phyloP scores from a whole-genome alignment of 1,140 invertebrate genomes.

The Ectropis grisescens region DNA sequence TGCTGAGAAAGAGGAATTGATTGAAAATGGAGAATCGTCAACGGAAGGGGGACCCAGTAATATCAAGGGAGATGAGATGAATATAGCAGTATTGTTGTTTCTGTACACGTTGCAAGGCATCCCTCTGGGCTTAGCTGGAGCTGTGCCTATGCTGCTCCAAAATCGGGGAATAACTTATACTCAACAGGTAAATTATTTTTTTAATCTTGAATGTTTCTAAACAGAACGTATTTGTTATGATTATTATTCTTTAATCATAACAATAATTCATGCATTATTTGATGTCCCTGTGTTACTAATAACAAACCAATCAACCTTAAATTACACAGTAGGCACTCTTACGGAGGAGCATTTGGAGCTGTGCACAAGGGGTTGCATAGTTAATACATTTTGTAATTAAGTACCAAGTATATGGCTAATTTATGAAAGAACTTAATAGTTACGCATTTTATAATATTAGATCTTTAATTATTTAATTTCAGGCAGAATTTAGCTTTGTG shows the following conservation, averaged over 20 bases:
- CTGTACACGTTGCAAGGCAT: constrained; percentile 97
- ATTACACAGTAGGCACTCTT: no score
- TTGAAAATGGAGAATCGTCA: constrained; percentile 51
- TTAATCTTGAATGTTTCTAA: background rate
- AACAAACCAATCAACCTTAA: no score
- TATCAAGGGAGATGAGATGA: constrained; percentile 79
- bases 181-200: constrained; percentile 68
- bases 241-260: no score
- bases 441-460: no score
- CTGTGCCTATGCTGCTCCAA: constrained; percentile 95
- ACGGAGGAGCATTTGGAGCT: no score
- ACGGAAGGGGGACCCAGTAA: constrained; percentile 57
- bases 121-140: constrained; percentile 92
- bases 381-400: no score
- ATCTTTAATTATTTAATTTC: constrained; percentile 43
- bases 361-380: no score
- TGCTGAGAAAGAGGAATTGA: constrained; percentile 42
- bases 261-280: background rate
- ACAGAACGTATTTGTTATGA: constrained; percentile 1
- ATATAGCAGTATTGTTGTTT: constrained; percentile 90
- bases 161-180: constrained; percentile 92
- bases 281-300: no score
- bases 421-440: no score
- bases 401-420: no score
- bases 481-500: constrained; percentile 99